Evolutionary conservation across 2,888 invertebrate species (phyloP), one percentile per base, ranked within the genome.

Genomic region (Nudaria mundana): DNA sequence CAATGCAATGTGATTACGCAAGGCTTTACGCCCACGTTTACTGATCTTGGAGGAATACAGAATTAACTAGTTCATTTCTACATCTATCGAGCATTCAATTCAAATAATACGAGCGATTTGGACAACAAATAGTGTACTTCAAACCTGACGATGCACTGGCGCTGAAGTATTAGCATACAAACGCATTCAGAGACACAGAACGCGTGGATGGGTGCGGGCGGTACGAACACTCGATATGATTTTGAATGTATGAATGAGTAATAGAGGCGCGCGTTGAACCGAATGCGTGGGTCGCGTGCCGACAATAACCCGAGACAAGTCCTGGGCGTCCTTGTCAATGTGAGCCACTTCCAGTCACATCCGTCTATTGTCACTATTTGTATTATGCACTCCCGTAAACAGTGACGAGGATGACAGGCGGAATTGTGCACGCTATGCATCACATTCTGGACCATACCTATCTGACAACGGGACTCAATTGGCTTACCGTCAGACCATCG

Each of bases 321-420:
- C 86, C 85, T 83, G 82, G 83, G 83, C 87, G 87, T 84, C 87
- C 87, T 87, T 88, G 87, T 87, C 87, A 87, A 87, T 88, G 88
- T 82, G 83, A 87, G 85, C 88, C 82, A 81, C 87, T 87, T 85
- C 84, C 82, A 82, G 73, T 81, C 80, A 87, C 84, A 87, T 87
- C 88, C 87, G 87, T 87, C 87, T 85, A 87, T 86, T 86, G 86
- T 86, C 81, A 74, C 73, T 83, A 75, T 85, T 81, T 82, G 80
- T 84, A 76, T 85, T 72, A 80, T 84, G 78, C 76, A 81, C 80
- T 83, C 80, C 78, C 77, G 82, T 81, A 74, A 72, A 70, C 75
- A 65, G 70, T 75, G 77, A 72, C 76, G 67, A 71, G 61, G 71
- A 81, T 81, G 81, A 83, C 80, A 56, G 51, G 70, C 63, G 51